Evolutionary conservation across 2,888 invertebrate genomes (phyloP).

Genomic region (Torymus tubicola): DNA sequence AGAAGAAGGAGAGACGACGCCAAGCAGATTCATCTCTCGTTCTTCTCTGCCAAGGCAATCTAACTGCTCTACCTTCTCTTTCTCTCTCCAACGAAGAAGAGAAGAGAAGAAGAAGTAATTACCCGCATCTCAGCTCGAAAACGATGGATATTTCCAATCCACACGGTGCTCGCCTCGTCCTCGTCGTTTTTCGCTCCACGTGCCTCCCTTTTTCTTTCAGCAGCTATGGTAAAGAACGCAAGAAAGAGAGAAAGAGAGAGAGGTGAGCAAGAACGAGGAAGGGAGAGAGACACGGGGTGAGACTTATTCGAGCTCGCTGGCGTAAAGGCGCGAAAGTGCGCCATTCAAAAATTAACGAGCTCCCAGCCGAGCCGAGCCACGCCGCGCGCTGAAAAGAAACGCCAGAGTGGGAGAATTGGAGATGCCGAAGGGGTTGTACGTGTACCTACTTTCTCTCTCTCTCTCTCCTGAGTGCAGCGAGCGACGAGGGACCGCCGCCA

Average conservation of each 20-base stretch:
- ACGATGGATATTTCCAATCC: constrained; percentile 35
- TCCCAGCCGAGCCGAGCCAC: constrained; percentile 15
- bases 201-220: constrained; percentile 16
- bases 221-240: background rate
- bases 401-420: constrained; percentile 16
- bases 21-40: too few relatives aligned
- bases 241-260: too few relatives aligned
- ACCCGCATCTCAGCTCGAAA: constrained; percentile 5
- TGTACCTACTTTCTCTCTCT: constrained; percentile 1
- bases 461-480: background rate
- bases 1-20: too few relatives aligned
- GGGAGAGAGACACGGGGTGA: constrained; percentile 12
- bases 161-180: background rate
- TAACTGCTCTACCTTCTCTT: background rate
- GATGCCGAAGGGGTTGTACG: constrained; percentile 25
- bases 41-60: too few relatives aligned
- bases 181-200: background rate
- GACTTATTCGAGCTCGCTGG: constrained; percentile 34
- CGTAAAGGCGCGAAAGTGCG: constrained; percentile 52
- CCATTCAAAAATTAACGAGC: constrained; percentile 58
- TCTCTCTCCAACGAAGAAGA: background rate
- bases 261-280: too few relatives aligned
- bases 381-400: constrained; percentile 11
- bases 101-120: constrained; percentile 24
- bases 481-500: background rate